Evolutionary conservation across 2,113 vertebrate genomes (phyloP).

Genomic region (Poeciliopsis prolifica): DNA sequence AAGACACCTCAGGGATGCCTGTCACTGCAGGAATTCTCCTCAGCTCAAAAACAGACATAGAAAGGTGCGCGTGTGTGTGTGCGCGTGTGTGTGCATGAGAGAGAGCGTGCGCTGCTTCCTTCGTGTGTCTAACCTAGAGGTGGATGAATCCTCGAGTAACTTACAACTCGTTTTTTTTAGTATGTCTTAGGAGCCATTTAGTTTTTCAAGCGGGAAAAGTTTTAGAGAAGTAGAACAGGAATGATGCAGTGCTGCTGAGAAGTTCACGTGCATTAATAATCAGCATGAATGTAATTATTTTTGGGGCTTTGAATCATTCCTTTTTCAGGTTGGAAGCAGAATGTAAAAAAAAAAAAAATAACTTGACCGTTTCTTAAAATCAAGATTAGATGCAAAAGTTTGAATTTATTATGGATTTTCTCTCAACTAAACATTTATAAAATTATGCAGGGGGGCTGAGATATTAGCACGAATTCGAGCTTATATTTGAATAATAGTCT

Average conservation of each 20-base stretch:
- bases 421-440: not conserved
- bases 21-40: slow-evolving; percentile 61
- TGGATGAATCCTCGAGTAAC: slow-evolving; percentile 49
- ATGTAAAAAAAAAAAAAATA: not conserved
- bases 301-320: not conserved
- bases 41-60: slow-evolving; percentile 32
- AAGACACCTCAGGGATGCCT: slow-evolving; percentile 69
- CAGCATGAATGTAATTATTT: not conserved
- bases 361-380: not conserved
- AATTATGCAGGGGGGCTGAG: not conserved
- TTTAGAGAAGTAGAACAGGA: slow-evolving; percentile 39
- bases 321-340: not conserved
- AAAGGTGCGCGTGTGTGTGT: slow-evolving; percentile 19
- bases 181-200: slow-evolving; percentile 14
- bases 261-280: not conserved
- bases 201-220: slow-evolving; percentile 35
- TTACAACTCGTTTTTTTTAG: slow-evolving; percentile 30
- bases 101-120: slow-evolving; percentile 16
- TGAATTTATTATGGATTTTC: not conserved
- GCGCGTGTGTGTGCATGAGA: slow-evolving; percentile 13
- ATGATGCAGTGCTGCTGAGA: not conserved
- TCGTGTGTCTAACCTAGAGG: slow-evolving; percentile 33
- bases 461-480: not conserved
- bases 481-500: not conserved
- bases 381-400: not conserved